Percentiles rank a stretch among this genome's conserved stretches.
These are phyloP conservation scores for Nasua narica DNA, from an alignment of 2,797 vertebrate species.

Conservation along the genomic window DNA sequence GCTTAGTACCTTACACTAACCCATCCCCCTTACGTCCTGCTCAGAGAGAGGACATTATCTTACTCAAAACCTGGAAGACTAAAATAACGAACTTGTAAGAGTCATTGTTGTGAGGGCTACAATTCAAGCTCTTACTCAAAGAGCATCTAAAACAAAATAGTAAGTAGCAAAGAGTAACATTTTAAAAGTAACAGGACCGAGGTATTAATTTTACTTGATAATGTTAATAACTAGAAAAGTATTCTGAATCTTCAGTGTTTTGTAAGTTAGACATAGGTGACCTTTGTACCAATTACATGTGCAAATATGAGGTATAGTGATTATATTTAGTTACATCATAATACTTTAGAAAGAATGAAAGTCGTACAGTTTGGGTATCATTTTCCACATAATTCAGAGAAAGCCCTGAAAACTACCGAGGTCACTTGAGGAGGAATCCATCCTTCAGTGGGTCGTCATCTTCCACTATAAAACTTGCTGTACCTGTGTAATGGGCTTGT, in stretches of 20 bases:
- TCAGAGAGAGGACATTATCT: background rate
- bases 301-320: background rate
- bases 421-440: slow-evolving; percentile 92
- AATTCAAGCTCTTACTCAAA: background rate
- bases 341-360: background rate
- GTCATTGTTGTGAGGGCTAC: background rate
- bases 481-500: slow-evolving; percentile 92
- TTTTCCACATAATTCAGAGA: slow-evolving; percentile 1
- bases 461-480: slow-evolving; percentile 90
- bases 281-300: background rate
- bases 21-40: background rate
- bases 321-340: background rate
- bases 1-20: background rate
- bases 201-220: background rate
- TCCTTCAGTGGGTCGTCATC: slow-evolving; percentile 86
- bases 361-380: background rate
- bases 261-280: background rate
- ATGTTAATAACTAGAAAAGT: background rate
- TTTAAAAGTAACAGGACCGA: slow-evolving; percentile 9
- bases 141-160: background rate
- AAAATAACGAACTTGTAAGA: background rate
- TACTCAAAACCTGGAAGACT: background rate
- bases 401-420: background rate
- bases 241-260: background rate
- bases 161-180: background rate